Evolutionary conservation across 2,888 invertebrate genomes (phyloP), one percentile per base, ranked within the genome.

Genomic region (Spilarctia lutea): DNA sequence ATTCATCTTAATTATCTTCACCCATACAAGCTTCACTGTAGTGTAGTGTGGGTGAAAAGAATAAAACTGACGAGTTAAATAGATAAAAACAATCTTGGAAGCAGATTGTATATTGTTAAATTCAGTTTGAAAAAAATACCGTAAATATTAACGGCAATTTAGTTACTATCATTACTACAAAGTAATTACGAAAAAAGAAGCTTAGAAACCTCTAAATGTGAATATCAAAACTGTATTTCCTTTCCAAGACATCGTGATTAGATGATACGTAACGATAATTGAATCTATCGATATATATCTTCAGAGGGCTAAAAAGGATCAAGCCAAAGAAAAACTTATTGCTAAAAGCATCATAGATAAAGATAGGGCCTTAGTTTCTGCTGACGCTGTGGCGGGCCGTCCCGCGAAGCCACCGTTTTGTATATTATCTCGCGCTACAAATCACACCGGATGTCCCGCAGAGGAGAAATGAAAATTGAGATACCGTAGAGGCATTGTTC

Each of bases 381-480:
- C 93, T 93, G 92, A 92, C 92, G 88, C 87, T 88, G 89, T 86
- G 89, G 84, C 86, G 90, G 87, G 88, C 88, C 90, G 91, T 88
- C 91, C 90, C 93, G 91, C 92, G 91, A 92, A 92, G 90, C 93
- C 93, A 91, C 92, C 94, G 94, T 94, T 95, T 94, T 94, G 94
- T 94, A 93, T 94, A 94, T 94, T 94, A 95, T 94, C 95, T 94
- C 88, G 88, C 89, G 94, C 94, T 94, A 95, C 95, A 95, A 94
- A 95, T 95, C 94, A 95, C 94, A 94, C 91, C 93, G 94, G 94
- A 94, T 94, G 93, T 93, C 92, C 92, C 92, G 89, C 91, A 89
- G 91, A 93, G 93, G 94, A 93, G 94, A 94, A 94, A 95, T 94
- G 94, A 94, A 94, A 94, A 95, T 94, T 95, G 94, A 95, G 95